phyloP scores from a whole-genome alignment of 2,888 invertebrate genomes.

The Oscheius sp. region DNA sequence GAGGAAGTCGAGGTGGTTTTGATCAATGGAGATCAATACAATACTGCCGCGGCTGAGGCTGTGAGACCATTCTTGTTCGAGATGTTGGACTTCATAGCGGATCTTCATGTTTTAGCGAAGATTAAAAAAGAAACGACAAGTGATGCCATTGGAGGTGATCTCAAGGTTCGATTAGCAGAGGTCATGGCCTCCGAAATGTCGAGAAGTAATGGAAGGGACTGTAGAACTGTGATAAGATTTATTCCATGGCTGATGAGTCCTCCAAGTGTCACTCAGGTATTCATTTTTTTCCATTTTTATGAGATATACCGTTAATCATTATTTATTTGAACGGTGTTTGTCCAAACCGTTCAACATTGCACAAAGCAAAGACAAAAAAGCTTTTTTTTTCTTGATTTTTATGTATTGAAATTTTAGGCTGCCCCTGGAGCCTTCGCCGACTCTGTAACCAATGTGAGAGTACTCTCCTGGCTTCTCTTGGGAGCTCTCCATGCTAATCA shows the following conservation, averaged over 20 bases:
- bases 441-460: slow-evolving; percentile 77
- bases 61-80: slow-evolving; percentile 90
- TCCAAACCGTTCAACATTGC: not conserved
- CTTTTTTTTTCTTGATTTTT: not conserved
- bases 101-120: slow-evolving; percentile 93
- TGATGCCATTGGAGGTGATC: slow-evolving; percentile 86
- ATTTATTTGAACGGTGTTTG: not conserved
- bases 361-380: not conserved
- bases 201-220: slow-evolving; percentile 60
- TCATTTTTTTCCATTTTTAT: not conserved
- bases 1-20: slow-evolving; percentile 52
- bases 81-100: slow-evolving; percentile 91
- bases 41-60: slow-evolving; percentile 90
- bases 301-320: not conserved
- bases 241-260: slow-evolving; percentile 70
- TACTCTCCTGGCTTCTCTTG: slow-evolving; percentile 92
- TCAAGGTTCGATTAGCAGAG: slow-evolving; percentile 81
- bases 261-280: slow-evolving; percentile 65
- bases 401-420: slow-evolving; percentile 32
- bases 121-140: slow-evolving; percentile 77
- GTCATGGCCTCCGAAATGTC: slow-evolving; percentile 54
- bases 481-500: slow-evolving; percentile 81
- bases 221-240: slow-evolving; percentile 64
- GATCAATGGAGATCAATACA: slow-evolving; percentile 68
- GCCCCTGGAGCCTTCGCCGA: slow-evolving; percentile 68